Conservation (phyloP, 2,113 vertebrate species). For the Petaurus breviceps region DNA sequence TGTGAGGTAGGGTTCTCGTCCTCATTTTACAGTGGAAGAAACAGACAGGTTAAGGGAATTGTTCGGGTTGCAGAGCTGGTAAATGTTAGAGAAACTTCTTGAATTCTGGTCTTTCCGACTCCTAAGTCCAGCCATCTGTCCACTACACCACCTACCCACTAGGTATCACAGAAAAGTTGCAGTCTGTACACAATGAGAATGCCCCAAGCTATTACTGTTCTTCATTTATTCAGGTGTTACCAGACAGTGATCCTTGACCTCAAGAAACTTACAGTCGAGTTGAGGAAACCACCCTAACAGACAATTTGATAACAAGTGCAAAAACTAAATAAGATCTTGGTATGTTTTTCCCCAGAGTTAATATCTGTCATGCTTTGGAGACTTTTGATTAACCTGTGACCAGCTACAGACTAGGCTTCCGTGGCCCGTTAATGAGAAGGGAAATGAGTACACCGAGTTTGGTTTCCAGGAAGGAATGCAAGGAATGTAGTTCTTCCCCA, state of each 20-base stretch:
- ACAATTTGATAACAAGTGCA: background rate
- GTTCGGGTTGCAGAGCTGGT: no score
- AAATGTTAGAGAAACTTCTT: background rate
- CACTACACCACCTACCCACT: background rate
- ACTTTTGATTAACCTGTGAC: background rate
- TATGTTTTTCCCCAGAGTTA: constrained; percentile 21
- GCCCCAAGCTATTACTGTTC: background rate
- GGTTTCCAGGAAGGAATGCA: constrained; percentile 28
- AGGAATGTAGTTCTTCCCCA: constrained; percentile 16
- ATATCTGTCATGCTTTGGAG: background rate
- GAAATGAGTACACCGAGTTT: constrained; percentile 24
- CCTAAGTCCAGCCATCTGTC: background rate
- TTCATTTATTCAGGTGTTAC: background rate
- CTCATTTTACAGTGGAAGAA: background rate
- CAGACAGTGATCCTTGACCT: background rate
- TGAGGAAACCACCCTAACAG: background rate
- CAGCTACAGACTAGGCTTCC: background rate
- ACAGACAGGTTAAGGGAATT: background rate
- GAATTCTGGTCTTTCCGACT: background rate
- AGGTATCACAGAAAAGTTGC: background rate
- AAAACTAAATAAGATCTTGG: background rate
- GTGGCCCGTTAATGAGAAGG: constrained; percentile 47
- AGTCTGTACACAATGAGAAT: background rate
- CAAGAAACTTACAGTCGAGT: background rate
- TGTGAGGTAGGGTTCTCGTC: background rate